Base-by-base conservation (phyloP, 2,888 invertebrate genomes). In the Anodontia alba region DNA sequence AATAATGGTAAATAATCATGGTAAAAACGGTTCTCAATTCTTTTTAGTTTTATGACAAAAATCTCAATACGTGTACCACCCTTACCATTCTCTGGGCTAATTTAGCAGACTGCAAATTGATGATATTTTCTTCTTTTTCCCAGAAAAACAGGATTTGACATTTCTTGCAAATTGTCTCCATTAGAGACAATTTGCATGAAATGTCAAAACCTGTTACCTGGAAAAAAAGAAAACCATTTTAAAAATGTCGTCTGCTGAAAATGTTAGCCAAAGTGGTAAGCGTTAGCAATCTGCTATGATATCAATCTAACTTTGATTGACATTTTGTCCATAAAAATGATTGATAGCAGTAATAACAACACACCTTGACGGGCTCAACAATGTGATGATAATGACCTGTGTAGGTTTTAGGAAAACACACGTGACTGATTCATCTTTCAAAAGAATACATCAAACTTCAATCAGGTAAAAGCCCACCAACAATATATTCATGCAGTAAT, bases 281-380 rank as follows among this genome's bases (percentile, higher is more conserved):
- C n/a, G 78, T 81, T 78, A 84, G 76, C 81, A 81, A 78, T 46
- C 54, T 51, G 49, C 51, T 78, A 72, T 84, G 80, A 79, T 84
- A 84, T 84, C 75, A 81, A 81, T 84, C 84, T 80, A 73, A 77
- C 70, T 72, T 57, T 70, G 72, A 78, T 74, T 84, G 84, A 84
- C 84, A 76, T 69, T 73, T 72, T 75, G 74, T 68, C 84, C 78
- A 84, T 84, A 80, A 81, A 73, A 43, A 70, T 84, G 84, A 84
- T 84, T 81, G 84, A 84, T 84, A 68, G 70, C 67, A 67, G 70
- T 66, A 73, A 81, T 76, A 84, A 81, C 36, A 36, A 72, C 72
- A 57, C 57, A 54, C 72, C 72, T 72, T 31, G 72, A 72, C 23
- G 49, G 54, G 20, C 54, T 15, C 38, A 20, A 51, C 31, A 54